A percentile compares a stretch with the other conserved stretches of the same genome.
Conservation (phyloP, 2,888 invertebrate species). For the Brenthis daphne region DNA sequence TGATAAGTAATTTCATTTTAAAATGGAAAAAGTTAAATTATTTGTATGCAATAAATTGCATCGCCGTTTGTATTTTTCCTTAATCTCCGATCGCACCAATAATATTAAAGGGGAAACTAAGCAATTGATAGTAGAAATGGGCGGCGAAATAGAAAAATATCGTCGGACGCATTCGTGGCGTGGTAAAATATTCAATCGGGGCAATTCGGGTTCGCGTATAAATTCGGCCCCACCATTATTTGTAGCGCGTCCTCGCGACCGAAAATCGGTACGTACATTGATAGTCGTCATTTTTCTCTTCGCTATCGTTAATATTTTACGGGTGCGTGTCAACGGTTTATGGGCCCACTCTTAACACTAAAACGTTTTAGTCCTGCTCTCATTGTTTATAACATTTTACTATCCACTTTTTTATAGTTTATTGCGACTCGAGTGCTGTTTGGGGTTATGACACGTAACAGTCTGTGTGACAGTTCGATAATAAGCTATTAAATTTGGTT, state of each 20-base stretch:
- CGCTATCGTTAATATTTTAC: conserved; percentile 81
- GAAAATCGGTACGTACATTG: conserved; percentile 79
- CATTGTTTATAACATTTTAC: conserved; percentile 81
- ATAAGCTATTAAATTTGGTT: conserved; percentile 67
- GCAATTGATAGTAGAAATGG: conserved; percentile 81
- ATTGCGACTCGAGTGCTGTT: conserved; percentile 70
- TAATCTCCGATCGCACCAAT: conserved; percentile 60
- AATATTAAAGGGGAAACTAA: conserved; percentile 78
- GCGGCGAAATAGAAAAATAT: conserved; percentile 80
- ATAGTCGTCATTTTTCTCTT: conserved; percentile 81
- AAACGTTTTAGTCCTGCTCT: conserved; percentile 80
- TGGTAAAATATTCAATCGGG: conserved; percentile 82
- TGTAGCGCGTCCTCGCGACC: conserved; percentile 78
- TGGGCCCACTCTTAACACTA: conserved; percentile 80
- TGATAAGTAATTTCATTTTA: conserved; percentile 8
- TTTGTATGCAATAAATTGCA: conserved; percentile 24
- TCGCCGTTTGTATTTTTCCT: conserved; percentile 34
- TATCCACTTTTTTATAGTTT: conserved; percentile 79
- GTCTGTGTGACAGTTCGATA: conserved; percentile 65
- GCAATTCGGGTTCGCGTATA: conserved; percentile 80
- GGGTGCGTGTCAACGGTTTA: conserved; percentile 81
- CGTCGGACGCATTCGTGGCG: conserved; percentile 77
- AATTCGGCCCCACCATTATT: conserved; percentile 78
- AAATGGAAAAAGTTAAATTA: conserved; percentile 9
- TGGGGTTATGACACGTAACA: conserved; percentile 66